phyloP scores from a whole-genome alignment of 2,888 invertebrate genomes.

The Lepetodrilus schrolli region DNA sequence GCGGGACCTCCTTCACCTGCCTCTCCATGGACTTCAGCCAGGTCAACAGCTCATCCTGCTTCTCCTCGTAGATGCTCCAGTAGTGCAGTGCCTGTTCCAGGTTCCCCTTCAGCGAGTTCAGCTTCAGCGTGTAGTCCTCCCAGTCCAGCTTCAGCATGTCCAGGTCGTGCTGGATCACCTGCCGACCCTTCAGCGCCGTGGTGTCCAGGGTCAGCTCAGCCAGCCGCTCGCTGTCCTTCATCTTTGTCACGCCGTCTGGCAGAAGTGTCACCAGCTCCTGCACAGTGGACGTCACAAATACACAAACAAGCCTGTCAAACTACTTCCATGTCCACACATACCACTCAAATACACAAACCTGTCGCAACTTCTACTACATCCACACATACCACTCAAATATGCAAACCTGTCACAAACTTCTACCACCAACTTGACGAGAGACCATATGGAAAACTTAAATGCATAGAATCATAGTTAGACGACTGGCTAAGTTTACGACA shows the following conservation, averaged over 20 bases:
- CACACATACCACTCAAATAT: too few species aligned
- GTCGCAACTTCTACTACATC: too few species aligned
- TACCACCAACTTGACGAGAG: too few species aligned
- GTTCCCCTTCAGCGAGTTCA: slow-evolving; percentile 82
- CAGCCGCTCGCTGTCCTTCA: slow-evolving; percentile 83
- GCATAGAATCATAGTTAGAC: too few species aligned
- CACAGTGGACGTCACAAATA: too few species aligned
- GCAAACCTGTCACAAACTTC: too few species aligned
- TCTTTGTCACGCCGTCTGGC: slow-evolving; percentile 76
- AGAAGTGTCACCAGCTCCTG: slow-evolving; percentile 80
- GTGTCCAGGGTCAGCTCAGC: slow-evolving; percentile 78
- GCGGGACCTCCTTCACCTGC: slow-evolving; percentile 88
- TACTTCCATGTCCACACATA: too few species aligned
- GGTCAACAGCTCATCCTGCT: slow-evolving; percentile 85
- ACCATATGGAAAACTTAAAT: too few species aligned
- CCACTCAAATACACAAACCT: too few species aligned
- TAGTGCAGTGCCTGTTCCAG: slow-evolving; percentile 84
- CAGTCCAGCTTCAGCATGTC: slow-evolving; percentile 67
- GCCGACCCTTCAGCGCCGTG: slow-evolving; percentile 78
- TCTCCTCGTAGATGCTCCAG: slow-evolving; percentile 91
- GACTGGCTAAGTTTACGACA: too few species aligned
- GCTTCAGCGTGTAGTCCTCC: slow-evolving; percentile 72
- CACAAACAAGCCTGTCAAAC: too few species aligned
- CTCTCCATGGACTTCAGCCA: slow-evolving; percentile 91
- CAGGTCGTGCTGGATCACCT: slow-evolving; percentile 66